phyloP scores from a whole-genome alignment of 2,888 invertebrate species.

The Pilophorus perplexus region DNA sequence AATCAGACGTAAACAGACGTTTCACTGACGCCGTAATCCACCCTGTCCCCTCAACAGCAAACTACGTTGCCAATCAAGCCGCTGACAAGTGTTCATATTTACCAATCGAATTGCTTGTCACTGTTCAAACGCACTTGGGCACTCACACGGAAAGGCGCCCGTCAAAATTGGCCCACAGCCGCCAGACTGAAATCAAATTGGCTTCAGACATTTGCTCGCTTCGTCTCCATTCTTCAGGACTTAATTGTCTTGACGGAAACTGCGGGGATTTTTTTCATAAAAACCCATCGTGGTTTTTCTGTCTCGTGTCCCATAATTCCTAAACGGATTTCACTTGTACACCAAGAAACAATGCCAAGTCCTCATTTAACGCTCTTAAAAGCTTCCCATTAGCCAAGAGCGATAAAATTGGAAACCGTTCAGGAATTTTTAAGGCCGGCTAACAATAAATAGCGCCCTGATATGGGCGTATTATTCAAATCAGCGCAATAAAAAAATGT shows the following conservation, averaged over 20 bases:
- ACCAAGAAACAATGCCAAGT: constrained; percentile 4
- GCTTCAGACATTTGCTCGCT: background rate
- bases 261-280: background rate
- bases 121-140: background rate
- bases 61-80: too few relatives aligned
- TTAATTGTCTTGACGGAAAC: constrained; percentile 18
- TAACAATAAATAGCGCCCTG: constrained; percentile 3
- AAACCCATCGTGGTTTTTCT: background rate
- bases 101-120: too few relatives aligned
- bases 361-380: background rate
- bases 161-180: constrained; percentile 19
- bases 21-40: too few relatives aligned
- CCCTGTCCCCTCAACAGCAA: too few relatives aligned
- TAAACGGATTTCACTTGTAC: background rate
- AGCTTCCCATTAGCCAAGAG: constrained; percentile 13
- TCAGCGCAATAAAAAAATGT: too few relatives aligned
- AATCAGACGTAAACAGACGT: too few relatives aligned
- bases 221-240: constrained; percentile 10
- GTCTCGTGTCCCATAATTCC: background rate
- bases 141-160: constrained; percentile 7
- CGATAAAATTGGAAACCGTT: constrained; percentile 21
- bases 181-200: constrained; percentile 1
- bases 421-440: constrained; percentile 18
- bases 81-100: too few relatives aligned
- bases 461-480: too few relatives aligned